These are phyloP conservation scores for Myotis daubentonii DNA, from an alignment of 2,797 vertebrate genomes.

Conservation along the genomic window DNA sequence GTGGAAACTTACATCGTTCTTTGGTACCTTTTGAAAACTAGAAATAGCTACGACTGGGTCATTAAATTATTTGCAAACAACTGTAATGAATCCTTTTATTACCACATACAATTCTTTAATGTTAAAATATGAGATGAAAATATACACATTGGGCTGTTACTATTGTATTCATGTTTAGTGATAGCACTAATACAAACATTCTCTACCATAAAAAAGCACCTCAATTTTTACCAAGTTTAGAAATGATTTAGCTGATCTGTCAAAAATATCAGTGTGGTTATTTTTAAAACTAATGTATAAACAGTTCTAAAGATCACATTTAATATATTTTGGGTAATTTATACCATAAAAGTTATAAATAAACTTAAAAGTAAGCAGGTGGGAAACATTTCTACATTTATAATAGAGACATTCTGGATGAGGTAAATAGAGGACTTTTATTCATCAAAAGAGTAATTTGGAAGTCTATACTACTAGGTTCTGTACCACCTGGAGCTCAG, in stretches of 20 bases:
- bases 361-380: conserved; percentile 9
- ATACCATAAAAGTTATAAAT: conserved; percentile 18
- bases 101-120: conserved; percentile 23
- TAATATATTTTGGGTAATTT: conserved; percentile 24
- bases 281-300: conserved; percentile 19
- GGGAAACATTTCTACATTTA: conserved; percentile 45
- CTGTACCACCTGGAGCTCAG: conserved; percentile 39
- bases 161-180: background rate
- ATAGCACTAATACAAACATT: background rate
- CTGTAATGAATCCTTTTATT: conserved; percentile 47
- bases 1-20: conserved; percentile 29
- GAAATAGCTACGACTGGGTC: conserved; percentile 1
- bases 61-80: conserved; percentile 68
- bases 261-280: background rate
- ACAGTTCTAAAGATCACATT: background rate
- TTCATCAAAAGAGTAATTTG: conserved; percentile 43
- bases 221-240: conserved; percentile 48
- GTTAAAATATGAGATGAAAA: conserved; percentile 1
- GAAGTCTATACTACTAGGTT: conserved; percentile 36
- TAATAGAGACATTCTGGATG: conserved; percentile 30
- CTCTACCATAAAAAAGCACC: background rate
- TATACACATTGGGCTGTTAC: background rate
- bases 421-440: conserved; percentile 39
- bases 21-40: conserved; percentile 32
- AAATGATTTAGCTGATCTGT: conserved; percentile 16